Percentiles rank a stretch among this genome's conserved stretches.
phyloP scores from a whole-genome alignment of 2,113 vertebrate genomes.

The Chaetops frenatus region DNA sequence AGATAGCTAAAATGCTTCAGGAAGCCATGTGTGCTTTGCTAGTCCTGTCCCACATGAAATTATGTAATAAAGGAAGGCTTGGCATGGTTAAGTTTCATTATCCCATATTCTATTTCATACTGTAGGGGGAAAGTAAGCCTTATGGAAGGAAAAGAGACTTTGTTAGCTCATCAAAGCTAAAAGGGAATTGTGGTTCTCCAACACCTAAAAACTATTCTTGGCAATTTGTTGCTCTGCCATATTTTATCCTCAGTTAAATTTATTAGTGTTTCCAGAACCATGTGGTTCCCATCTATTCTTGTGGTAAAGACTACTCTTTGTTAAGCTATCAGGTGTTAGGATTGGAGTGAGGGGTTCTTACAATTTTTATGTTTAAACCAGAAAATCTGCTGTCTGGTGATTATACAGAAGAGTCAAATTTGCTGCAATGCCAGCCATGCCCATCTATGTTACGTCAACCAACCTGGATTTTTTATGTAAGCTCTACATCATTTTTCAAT shows the following conservation, averaged over 20 bases:
- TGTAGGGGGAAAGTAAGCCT: neutral
- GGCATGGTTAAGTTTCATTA: neutral
- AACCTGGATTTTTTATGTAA: neutral
- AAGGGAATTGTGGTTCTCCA: neutral
- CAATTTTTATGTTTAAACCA: neutral
- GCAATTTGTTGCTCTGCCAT: neutral
- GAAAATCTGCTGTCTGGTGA: neutral
- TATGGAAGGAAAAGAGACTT: neutral
- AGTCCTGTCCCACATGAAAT: neutral
- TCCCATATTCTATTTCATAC: neutral
- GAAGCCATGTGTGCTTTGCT: neutral
- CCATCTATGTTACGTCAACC: neutral
- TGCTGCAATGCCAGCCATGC: neutral
- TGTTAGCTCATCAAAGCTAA: rapidly evolving
- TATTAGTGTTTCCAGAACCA: neutral
- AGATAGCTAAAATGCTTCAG: neutral
- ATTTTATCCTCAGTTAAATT: neutral
- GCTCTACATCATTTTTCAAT: neutral
- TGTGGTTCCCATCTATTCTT: neutral
- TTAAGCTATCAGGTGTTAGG: neutral
- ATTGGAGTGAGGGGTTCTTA: rapidly evolving
- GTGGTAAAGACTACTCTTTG: neutral
- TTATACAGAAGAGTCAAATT: neutral
- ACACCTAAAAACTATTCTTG: neutral
- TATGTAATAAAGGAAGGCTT: neutral